Conservation (phyloP, 1,140 invertebrate genomes). For the Lordiphosa mommai region DNA sequence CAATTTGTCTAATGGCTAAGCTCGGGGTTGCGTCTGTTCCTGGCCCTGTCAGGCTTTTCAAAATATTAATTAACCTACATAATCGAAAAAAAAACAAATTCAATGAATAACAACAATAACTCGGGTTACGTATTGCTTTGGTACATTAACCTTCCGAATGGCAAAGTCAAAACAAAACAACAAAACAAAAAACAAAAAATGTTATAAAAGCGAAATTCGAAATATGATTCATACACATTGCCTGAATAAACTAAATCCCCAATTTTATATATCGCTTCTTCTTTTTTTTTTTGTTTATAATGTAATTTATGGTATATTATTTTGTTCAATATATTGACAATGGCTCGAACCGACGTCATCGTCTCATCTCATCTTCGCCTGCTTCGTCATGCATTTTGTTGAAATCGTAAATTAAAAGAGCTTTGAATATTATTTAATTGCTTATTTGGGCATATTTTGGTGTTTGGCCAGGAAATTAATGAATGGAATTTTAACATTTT, state of each 20-base stretch:
- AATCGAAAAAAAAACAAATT: constrained; percentile 22
- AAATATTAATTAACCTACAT: constrained; percentile 60
- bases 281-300: constrained; percentile 22
- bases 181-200: constrained; percentile 15
- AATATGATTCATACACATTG: constrained; percentile 58
- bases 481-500: too few species aligned
- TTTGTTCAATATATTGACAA: constrained; percentile 2
- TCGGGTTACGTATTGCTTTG: constrained; percentile 41
- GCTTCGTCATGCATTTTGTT: constrained; percentile 1
- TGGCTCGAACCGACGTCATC: constrained; percentile 1
- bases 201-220: constrained; percentile 47
- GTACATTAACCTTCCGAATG: constrained; percentile 65
- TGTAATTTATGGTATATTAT: constrained; percentile 54
- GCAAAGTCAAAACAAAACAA: constrained; percentile 56
- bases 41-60: constrained; percentile 21
- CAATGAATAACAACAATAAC: constrained; percentile 11
- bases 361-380: neutral
- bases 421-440: constrained; percentile 9
- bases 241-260: constrained; percentile 29
- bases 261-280: constrained; percentile 34
- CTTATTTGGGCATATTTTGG: neutral
- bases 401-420: constrained; percentile 5
- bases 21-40: constrained; percentile 6
- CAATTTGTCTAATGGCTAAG: constrained; percentile 57
- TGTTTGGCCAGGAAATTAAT: too few species aligned